Conservation (phyloP, 1,140 invertebrate genomes). For the Drosophila arawakana region DNA sequence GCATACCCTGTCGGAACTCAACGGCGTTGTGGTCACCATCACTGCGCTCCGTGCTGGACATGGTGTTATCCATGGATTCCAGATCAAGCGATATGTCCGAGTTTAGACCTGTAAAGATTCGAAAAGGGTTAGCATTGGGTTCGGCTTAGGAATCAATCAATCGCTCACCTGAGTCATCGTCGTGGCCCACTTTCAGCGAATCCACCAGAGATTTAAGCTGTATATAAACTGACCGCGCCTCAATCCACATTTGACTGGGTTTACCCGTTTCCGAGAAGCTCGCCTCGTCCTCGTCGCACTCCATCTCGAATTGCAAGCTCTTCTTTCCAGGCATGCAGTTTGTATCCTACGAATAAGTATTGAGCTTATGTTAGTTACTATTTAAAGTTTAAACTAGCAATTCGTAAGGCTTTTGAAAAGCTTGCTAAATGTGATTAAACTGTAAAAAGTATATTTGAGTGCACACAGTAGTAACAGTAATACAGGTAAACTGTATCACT, state of each 20-base stretch:
- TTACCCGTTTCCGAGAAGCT: conserved; percentile 79
- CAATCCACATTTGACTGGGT: conserved; percentile 85
- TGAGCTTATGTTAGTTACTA: background rate
- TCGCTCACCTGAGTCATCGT: conserved; percentile 86
- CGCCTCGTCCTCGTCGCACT: conserved; percentile 88
- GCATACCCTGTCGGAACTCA: conserved; percentile 86
- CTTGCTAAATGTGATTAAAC: background rate
- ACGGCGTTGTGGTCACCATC: conserved; percentile 77
- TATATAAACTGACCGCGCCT: conserved; percentile 88
- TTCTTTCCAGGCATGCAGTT: conserved; percentile 81
- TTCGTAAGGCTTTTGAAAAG: background rate
- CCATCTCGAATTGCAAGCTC: conserved; percentile 91
- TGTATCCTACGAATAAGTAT: conserved; percentile 44
- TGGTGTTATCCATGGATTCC: conserved; percentile 85
- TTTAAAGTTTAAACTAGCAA: background rate
- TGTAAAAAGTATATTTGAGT: background rate
- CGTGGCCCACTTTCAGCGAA: conserved; percentile 89
- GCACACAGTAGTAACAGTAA: background rate
- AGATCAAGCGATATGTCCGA: conserved; percentile 86
- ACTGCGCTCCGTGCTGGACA: conserved; percentile 81
- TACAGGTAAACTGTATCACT: background rate
- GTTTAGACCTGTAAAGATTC: conserved; percentile 85
- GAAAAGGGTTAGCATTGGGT: background rate
- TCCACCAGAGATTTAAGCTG: conserved; percentile 89
- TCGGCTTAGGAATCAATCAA: conserved; percentile 29